Percentiles rank a stretch among this genome's conserved stretches.
phyloP scores from a whole-genome alignment of 2,797 vertebrate genomes.

The Crocidura indochinensis region DNA sequence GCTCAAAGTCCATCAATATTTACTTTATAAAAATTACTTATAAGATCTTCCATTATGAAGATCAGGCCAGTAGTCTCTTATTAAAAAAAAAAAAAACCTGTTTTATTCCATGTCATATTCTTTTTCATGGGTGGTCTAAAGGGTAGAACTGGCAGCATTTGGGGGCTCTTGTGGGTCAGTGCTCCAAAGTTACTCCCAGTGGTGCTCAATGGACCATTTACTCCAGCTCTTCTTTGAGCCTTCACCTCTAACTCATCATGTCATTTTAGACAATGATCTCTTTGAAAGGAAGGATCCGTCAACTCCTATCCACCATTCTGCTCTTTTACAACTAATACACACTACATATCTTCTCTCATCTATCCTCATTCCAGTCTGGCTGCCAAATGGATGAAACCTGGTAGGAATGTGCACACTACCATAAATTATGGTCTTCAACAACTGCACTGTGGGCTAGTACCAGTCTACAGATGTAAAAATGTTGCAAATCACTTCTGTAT shows the following conservation, averaged over 20 bases:
- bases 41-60: neutral
- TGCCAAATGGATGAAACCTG: neutral
- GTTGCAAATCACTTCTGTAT: neutral
- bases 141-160: no score
- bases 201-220: no score
- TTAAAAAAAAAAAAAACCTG: neutral
- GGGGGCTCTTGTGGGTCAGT: no score
- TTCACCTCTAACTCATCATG: neutral
- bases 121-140: no score
- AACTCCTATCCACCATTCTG: neutral
- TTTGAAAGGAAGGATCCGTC: neutral
- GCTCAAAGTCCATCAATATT: constrained; percentile 6
- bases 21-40: neutral
- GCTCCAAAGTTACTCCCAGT: no score
- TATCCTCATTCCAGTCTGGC: neutral
- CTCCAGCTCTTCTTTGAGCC: no score
- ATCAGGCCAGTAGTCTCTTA: neutral
- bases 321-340: neutral
- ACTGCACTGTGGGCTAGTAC: no score
- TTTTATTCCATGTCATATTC: neutral
- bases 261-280: neutral
- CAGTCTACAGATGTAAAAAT: no score
- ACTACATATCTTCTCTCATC: neutral
- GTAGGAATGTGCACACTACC: neutral
- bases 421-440: no score